phyloP scores from a whole-genome alignment of 2,888 invertebrate genomes.

The Operophtera brumata region DNA sequence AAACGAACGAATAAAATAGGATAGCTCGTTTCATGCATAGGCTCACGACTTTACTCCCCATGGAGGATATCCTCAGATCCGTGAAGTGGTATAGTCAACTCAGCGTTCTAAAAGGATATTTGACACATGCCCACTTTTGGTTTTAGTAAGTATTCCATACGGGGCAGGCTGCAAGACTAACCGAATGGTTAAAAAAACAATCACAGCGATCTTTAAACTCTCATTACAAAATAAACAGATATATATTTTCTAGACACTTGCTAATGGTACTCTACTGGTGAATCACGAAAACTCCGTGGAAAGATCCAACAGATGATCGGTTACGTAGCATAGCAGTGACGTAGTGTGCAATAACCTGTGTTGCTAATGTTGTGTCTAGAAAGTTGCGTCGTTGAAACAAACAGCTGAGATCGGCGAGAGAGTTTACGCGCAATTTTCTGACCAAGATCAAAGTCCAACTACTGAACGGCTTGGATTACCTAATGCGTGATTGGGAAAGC shows the following conservation, averaged over 20 bases:
- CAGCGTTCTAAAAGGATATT: no score
- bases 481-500: neutral
- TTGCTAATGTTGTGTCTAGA: slow-evolving; percentile 26
- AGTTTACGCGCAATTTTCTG: slow-evolving; percentile 17
- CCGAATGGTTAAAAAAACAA: no score
- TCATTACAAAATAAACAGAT: neutral
- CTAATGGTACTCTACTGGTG: slow-evolving; percentile 19
- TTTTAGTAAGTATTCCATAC: no score
- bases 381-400: slow-evolving; percentile 19
- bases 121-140: no score
- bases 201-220: no score
- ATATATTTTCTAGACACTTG: neutral
- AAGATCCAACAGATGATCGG: slow-evolving; percentile 29
- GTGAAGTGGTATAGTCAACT: no score
- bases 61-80: no score
- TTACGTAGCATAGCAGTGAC: slow-evolving; percentile 27
- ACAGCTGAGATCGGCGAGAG: slow-evolving; percentile 19
- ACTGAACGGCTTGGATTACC: neutral
- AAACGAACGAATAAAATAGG: no score
- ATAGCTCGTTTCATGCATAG: no score
- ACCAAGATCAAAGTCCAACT: slow-evolving; percentile 1
- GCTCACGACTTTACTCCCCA: no score
- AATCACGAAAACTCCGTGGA: slow-evolving; percentile 32
- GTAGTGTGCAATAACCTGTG: slow-evolving; percentile 16
- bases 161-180: no score